Base-by-base conservation (phyloP, 2,888 invertebrate species). In the Athalia rosae region DNA sequence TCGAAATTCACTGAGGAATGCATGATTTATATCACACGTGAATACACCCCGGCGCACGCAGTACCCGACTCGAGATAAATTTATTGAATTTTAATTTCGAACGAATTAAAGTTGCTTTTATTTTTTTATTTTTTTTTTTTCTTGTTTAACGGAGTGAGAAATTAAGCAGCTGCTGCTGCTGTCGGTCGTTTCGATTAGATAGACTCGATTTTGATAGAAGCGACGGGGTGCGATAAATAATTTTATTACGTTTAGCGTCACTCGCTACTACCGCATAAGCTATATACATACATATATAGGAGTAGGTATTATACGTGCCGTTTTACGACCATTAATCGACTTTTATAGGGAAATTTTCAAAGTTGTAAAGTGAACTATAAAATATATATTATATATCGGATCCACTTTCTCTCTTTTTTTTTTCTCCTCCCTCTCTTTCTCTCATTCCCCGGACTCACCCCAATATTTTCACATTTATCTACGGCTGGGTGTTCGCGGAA, bases 341-440 rank as follows among this genome's bases (percentile, higher is more conserved):
- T 71, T 71, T 71, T 71, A 71, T 71, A 58, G 71, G n/a, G 71
- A 71, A 71, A 71, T 71, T 71, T 71, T 71, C 71, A 58, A 71
- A 71, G 71, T 58, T 58, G 71, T 71, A 71, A 71, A 71, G 58
- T 58, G 58, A 67, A 67, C 67, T 67, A 67, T 67, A 67, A 67
- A 67, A 53, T 50, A 67, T 67, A 64, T 47, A 50, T 67, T 50
- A 53, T 64, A 63, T 66, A 41, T 53, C 28, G 48, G 64, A 13
- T 67, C 7, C 53, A 28, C 28, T 28, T 28, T 28, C 28, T 28
- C 28, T 28, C 0, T 28, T 28, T 28, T 28, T 28, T 28, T 2
- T 28, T n/a, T n/a, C n/a, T n/a, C n/a, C n/a, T n/a, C 63, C 11
- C 63, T 63, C 64, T 7, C 50, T 7, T 1, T 13, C 45, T 7